Evolutionary conservation across 2,888 invertebrate genomes (phyloP).

Genomic region (Cerastoderma edule): DNA sequence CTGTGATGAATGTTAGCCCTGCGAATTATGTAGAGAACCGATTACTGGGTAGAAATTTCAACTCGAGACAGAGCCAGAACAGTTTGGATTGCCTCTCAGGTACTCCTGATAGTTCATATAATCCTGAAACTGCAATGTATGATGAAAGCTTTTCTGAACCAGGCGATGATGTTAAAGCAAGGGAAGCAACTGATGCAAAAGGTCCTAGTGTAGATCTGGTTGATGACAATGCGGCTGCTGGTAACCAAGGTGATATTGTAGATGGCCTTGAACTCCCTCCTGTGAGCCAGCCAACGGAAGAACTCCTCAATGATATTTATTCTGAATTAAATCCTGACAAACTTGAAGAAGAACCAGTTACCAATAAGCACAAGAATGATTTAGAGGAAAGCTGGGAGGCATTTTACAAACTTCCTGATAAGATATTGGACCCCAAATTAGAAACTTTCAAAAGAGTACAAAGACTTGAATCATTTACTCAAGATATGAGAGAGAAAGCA

Average conservation of each 20-base stretch:
- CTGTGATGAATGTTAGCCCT: constrained; percentile 62
- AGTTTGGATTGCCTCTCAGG: background rate
- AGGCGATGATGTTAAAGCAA: background rate
- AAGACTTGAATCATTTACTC: constrained; percentile 46
- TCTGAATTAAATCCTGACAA: constrained; percentile 11
- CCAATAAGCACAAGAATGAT: constrained; percentile 15
- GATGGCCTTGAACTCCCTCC: constrained; percentile 17
- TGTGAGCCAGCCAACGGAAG: constrained; percentile 23
- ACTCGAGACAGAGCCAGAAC: constrained; percentile 4
- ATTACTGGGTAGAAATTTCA: constrained; percentile 6
- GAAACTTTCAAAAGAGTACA: too few species aligned
- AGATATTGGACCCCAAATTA: too few species aligned
- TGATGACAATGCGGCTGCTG: background rate
- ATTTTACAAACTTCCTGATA: constrained; percentile 49
- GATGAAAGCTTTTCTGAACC: constrained; percentile 4
- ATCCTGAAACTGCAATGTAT: constrained; percentile 19
- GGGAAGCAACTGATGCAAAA: background rate
- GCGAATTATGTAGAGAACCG: constrained; percentile 49
- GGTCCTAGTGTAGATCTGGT: background rate
- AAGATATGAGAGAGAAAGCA: constrained; percentile 44
- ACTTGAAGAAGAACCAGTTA: background rate
- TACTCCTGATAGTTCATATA: background rate
- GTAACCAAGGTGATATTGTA: background rate
- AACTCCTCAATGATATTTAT: constrained; percentile 34
- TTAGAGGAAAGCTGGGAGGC: constrained; percentile 55